Evolutionary conservation across 2,888 invertebrate species (phyloP), one percentile per base, ranked within the genome.

Genomic region (Dorcus hopei): DNA sequence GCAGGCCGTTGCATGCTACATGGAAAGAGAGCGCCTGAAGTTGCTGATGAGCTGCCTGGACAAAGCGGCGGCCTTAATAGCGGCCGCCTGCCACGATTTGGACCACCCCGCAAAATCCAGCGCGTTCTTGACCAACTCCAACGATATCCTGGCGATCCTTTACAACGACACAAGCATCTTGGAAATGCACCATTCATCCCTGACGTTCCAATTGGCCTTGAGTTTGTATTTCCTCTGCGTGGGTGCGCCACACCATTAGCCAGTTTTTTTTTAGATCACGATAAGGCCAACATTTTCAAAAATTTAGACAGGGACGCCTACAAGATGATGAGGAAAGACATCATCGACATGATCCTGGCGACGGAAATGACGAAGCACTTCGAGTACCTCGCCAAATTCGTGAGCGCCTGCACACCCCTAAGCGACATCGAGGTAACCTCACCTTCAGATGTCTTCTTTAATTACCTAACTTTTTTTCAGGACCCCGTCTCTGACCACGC

Each of bases 361-460:
- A 99, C 98, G 3, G 98, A 99, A 81, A 99, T 99, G 97, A 95
- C 95, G 61, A 93, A 95, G 77, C 98, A 99, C 81, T 98, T 97
- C 80, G 97, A 98, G 79, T 96, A 98, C 77, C 83, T 98, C 72
- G 92, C 96, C 72, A 98, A 97, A 81, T 98, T 99, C 80, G 92
- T 95, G 60, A 95, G 93, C 79, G 91, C 93, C 19, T 94, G 95
- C 79, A 91, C 91, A 73, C 86, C 85, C 40, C 87, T 86, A 72
- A 33, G 26, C 26, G 26, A 33, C 26, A 33, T 33, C 26, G 26
- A 33, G 6, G 38, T 33, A 33, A 33, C 6, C 19, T 2, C 1
- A 19, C 19, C 3, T 2, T 1, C 19, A 19, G 19, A 2, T 3
- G 3, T 3, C 19, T 19, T 3, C 19, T 2, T 1, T 19, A 2